Evolutionary conservation across 2,888 invertebrate genomes (phyloP).

Genomic region (Anoncus sp.): DNA sequence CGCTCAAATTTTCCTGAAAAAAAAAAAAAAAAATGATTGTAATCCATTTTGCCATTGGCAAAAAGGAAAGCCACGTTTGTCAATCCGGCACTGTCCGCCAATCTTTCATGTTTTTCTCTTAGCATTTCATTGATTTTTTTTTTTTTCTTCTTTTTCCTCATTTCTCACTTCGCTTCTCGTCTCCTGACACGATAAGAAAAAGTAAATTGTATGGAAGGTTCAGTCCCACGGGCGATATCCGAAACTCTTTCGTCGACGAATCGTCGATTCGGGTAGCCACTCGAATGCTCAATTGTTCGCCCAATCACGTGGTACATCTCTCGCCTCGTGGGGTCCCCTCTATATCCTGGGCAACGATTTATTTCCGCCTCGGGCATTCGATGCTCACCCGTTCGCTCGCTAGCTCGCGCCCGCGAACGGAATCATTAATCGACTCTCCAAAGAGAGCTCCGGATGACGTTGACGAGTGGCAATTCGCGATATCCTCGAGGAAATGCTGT

Average conservation of each 20-base stretch:
- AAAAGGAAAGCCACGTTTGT: slow-evolving; percentile 5
- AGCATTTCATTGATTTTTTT: slow-evolving; percentile 24
- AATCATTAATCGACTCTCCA: slow-evolving; percentile 72
- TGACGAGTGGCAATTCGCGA: slow-evolving; percentile 73
- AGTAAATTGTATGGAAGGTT: slow-evolving; percentile 56
- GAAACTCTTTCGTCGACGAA: slow-evolving; percentile 44
- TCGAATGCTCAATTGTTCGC: slow-evolving; percentile 64
- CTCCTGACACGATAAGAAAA: slow-evolving; percentile 52
- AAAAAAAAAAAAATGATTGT: background rate
- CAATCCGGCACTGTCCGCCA: slow-evolving; percentile 2
- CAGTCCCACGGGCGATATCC: slow-evolving; percentile 60
- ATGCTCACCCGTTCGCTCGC: slow-evolving; percentile 30
- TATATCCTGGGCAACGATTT: slow-evolving; percentile 64
- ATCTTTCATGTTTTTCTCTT: slow-evolving; percentile 15
- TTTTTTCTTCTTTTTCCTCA: slow-evolving; percentile 31
- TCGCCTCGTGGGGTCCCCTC: slow-evolving; percentile 53
- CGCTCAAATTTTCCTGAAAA: background rate
- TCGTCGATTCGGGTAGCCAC: slow-evolving; percentile 49
- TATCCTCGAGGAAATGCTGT: slow-evolving; percentile 66
- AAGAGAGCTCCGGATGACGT: slow-evolving; percentile 65
- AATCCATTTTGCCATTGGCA: background rate
- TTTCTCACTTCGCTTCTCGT: slow-evolving; percentile 12
- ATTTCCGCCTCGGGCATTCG: slow-evolving; percentile 64
- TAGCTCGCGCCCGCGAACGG: slow-evolving; percentile 45
- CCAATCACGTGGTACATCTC: slow-evolving; percentile 65